These are phyloP conservation scores for Acholoe squamosa DNA, from an alignment of 2,888 invertebrate species.

Conservation along the genomic window DNA sequence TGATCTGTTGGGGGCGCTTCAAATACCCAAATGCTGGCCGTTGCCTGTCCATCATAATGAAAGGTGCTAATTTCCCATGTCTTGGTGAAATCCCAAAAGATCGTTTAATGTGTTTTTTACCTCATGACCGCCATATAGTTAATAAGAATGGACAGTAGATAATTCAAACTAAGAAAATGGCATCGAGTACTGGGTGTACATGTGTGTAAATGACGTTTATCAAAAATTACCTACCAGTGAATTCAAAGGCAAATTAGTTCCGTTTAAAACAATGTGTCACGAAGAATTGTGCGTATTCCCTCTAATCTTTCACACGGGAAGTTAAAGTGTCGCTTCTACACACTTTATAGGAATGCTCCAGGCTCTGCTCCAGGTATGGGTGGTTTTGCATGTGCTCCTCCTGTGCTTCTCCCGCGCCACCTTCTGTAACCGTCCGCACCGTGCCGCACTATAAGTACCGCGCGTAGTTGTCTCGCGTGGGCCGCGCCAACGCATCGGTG, in stretches of 20 bases:
- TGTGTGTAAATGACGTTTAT: no score
- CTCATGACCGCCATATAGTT: no score
- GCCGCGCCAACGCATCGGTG: constrained; percentile 7
- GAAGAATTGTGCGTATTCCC: not conserved
- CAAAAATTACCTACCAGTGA: not conserved
- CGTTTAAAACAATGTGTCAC: not conserved
- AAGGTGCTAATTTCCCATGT: no score
- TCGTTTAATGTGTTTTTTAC: no score
- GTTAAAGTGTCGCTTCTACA: not conserved
- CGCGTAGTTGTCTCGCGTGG: not conserved
- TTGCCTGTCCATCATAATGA: no score
- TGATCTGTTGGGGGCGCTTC: no score
- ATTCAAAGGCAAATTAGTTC: not conserved
- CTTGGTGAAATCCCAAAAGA: no score
- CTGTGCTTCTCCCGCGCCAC: not conserved
- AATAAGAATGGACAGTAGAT: no score
- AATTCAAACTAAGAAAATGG: no score
- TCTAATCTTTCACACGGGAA: not conserved
- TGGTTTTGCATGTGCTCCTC: not conserved
- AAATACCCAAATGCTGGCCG: no score
- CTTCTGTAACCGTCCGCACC: not conserved
- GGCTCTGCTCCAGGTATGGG: not conserved
- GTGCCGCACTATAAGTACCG: constrained; percentile 6
- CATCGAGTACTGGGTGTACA: no score
- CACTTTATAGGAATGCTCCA: not conserved